Percentiles rank a stretch among this genome's conserved stretches.
phyloP scores from a whole-genome alignment of 1,140 invertebrate species.

The Drosophila watanabei region DNA sequence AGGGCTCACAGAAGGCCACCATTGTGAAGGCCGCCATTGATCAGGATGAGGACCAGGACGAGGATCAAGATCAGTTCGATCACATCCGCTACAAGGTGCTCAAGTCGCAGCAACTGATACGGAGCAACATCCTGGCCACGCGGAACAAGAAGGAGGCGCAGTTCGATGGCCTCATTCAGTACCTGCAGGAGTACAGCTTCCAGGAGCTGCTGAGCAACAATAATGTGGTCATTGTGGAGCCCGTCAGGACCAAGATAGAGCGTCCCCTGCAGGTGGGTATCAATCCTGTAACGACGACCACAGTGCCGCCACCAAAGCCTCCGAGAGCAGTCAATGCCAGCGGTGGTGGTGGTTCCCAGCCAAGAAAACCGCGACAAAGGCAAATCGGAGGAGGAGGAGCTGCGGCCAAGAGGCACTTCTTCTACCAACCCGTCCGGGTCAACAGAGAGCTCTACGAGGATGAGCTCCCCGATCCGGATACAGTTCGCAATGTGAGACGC shows the following conservation, averaged over 20 bases:
- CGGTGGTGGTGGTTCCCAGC: background rate
- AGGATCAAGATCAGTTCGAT: slow-evolving; percentile 89
- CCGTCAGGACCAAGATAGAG: slow-evolving; percentile 91
- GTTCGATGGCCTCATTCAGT: slow-evolving; percentile 92
- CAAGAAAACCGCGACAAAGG: slow-evolving; percentile 39
- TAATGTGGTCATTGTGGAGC: slow-evolving; percentile 94
- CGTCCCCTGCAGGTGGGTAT: slow-evolving; percentile 76
- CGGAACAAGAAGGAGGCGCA: slow-evolving; percentile 90
- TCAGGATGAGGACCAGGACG: slow-evolving; percentile 80
- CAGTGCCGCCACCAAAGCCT: slow-evolving; percentile 26
- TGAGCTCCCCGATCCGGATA: slow-evolving; percentile 94
- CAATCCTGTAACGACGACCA: slow-evolving; percentile 12
- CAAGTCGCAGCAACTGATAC: slow-evolving; percentile 90
- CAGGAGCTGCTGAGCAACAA: slow-evolving; percentile 91
- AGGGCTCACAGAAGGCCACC: slow-evolving; percentile 79
- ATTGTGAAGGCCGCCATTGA: slow-evolving; percentile 74
- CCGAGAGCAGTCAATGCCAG: slow-evolving; percentile 22
- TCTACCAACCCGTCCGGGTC: slow-evolving; percentile 92
- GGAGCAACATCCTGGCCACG: slow-evolving; percentile 89
- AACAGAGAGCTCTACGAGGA: slow-evolving; percentile 93
- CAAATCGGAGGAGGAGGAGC: slow-evolving; percentile 85
- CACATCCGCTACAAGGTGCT: slow-evolving; percentile 92
- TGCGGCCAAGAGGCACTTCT: slow-evolving; percentile 89
- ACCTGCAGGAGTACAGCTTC: slow-evolving; percentile 87
- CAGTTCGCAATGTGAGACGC: slow-evolving; percentile 92